Conservation (phyloP, 2,797 vertebrate genomes). For the Ctenochaetus hawaiiensis region DNA sequence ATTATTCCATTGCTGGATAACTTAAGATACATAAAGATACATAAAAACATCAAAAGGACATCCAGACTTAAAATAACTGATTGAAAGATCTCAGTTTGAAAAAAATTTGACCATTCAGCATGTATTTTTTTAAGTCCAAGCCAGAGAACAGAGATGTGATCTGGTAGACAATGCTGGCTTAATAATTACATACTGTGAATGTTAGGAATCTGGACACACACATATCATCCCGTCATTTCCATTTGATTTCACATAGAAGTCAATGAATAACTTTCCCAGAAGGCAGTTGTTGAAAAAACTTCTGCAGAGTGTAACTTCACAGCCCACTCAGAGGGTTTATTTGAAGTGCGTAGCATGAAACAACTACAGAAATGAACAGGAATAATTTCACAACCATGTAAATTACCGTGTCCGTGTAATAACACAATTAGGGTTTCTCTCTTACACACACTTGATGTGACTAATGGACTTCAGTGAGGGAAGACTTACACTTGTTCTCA, state of each 20-base stretch:
- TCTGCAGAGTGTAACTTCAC: background rate
- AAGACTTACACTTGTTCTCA: slow-evolving; percentile 93
- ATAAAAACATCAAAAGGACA: background rate
- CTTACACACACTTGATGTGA: slow-evolving; percentile 1
- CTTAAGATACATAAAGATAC: background rate
- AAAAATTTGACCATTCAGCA: no score
- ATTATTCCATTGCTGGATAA: no score
- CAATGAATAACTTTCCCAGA: slow-evolving; percentile 20
- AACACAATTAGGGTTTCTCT: background rate
- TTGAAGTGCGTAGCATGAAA: background rate
- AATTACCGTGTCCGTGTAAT: background rate
- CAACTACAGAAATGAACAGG: slow-evolving; percentile 1
- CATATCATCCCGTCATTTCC: background rate
- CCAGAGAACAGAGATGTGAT: no score
- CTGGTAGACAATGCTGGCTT: background rate
- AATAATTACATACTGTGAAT: slow-evolving; percentile 24
- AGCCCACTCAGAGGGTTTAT: slow-evolving; percentile 1
- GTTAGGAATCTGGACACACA: background rate
- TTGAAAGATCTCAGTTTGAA: no score
- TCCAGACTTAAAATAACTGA: no score
- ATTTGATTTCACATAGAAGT: slow-evolving; percentile 11
- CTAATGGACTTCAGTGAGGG: slow-evolving; percentile 3
- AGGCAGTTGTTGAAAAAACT: background rate
- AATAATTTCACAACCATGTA: background rate
- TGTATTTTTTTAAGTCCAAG: no score